Conservation (phyloP, 1,140 invertebrate species). For the Caenorhabditis tropicalis region DNA sequence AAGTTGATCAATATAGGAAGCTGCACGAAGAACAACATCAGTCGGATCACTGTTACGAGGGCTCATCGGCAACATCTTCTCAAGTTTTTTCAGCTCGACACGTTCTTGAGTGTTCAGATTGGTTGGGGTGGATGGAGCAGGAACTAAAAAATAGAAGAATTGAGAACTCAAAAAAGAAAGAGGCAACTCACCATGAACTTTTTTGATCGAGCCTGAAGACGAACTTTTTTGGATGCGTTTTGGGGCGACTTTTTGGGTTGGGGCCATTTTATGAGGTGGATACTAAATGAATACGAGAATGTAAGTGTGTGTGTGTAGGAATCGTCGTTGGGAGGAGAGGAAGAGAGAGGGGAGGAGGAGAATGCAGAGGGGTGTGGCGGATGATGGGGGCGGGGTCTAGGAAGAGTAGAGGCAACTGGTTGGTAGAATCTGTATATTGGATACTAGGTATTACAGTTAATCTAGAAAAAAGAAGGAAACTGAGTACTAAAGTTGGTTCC, state of each 20-base stretch:
- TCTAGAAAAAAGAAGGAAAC: not conserved
- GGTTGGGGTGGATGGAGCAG: not conserved
- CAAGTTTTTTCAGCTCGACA: not conserved
- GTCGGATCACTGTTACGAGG: not conserved
- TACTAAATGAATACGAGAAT: not conserved
- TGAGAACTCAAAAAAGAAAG: not conserved
- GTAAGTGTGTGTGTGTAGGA: not conserved
- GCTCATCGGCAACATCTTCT: not conserved
- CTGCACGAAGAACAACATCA: slow-evolving; percentile 36
- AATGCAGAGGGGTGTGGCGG: not conserved
- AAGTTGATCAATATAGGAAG: slow-evolving; percentile 38
- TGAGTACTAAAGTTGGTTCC: not conserved
- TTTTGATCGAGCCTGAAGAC: not conserved
- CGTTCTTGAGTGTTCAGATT: not conserved
- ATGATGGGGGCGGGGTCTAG: not conserved
- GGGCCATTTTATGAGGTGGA: not conserved
- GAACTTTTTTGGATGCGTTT: not conserved
- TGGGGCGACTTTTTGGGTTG: slow-evolving; percentile 1
- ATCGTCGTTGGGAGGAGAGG: not conserved
- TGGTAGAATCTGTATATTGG: not conserved
- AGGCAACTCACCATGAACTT: not conserved
- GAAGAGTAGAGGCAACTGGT: not conserved
- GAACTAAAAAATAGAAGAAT: not conserved
- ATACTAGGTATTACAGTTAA: not conserved
- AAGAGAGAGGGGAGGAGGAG: not conserved